Conservation (phyloP, 2,113 vertebrate species). For the Heloderma charlesbogerti region DNA sequence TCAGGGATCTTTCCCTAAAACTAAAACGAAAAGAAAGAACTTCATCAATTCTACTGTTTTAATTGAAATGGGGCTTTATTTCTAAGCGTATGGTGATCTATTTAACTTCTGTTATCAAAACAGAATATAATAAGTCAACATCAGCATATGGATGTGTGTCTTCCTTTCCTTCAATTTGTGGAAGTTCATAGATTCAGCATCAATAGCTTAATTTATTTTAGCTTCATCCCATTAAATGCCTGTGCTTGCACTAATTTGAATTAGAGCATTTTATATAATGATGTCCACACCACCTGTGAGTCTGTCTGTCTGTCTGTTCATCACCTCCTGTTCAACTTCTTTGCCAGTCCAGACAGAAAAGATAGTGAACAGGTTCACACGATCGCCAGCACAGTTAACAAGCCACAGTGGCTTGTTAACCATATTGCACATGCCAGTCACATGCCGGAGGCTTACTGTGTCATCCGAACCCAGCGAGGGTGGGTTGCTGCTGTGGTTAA, state of each 20-base stretch:
- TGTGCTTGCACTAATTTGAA: conserved; percentile 31
- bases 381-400: too few relatives aligned
- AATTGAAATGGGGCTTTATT: conserved; percentile 71
- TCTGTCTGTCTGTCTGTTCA: conserved; percentile 14
- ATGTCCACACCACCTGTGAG: conserved; percentile 15
- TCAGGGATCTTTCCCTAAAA: conserved; percentile 62
- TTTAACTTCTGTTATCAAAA: conserved; percentile 69
- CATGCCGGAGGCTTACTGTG: too few relatives aligned
- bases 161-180: conserved; percentile 57
- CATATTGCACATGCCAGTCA: too few relatives aligned
- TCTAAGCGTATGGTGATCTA: conserved; percentile 58
- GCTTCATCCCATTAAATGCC: conserved; percentile 32
- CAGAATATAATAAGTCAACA: conserved; percentile 62
- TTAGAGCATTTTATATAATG: neutral
- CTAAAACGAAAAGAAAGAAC: conserved; percentile 59
- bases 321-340: neutral
- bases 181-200: conserved; percentile 46
- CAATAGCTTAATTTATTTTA: conserved; percentile 51
- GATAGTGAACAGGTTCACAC: too few relatives aligned
- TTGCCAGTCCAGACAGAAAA: neutral
- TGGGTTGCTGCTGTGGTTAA: too few relatives aligned
- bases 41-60: conserved; percentile 71
- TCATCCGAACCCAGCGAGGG: too few relatives aligned
- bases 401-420: too few relatives aligned
- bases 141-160: conserved; percentile 44